Evolutionary conservation across 2,113 vertebrate species (phyloP).

Genomic region (Leuciscus idus): DNA sequence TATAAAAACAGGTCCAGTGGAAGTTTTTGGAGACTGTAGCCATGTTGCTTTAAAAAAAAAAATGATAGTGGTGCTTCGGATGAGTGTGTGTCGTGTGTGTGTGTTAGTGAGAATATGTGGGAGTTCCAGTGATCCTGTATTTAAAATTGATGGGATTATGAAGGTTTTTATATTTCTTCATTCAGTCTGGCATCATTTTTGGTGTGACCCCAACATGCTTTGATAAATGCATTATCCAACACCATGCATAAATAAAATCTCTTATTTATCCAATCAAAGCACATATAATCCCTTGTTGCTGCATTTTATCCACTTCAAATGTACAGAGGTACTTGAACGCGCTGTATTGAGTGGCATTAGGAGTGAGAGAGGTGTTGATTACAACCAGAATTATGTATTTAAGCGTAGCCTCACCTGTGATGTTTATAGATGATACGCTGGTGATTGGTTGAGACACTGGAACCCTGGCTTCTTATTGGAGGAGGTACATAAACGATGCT

Average conservation of each 20-base stretch:
- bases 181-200: neutral
- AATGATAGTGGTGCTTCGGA: constrained; percentile 19
- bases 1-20: constrained; percentile 47
- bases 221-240: constrained; percentile 1
- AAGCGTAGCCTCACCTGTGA: constrained; percentile 9
- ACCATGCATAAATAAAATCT: neutral
- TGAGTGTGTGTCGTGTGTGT: constrained; percentile 24
- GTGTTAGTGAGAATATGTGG: neutral
- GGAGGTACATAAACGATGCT: neutral
- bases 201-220: neutral
- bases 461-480: constrained; percentile 32
- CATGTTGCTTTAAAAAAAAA: constrained; percentile 1
- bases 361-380: neutral
- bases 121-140: constrained; percentile 17
- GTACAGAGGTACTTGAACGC: neutral
- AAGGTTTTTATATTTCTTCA: constrained; percentile 14
- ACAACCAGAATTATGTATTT: neutral
- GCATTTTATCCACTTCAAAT: neutral
- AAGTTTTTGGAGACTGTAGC: constrained; percentile 44
- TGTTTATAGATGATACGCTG: constrained; percentile 4
- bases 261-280: neutral
- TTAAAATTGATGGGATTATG: constrained; percentile 19
- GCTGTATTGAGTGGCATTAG: neutral
- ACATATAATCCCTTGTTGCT: constrained; percentile 1
- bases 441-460: constrained; percentile 16